Conservation (phyloP, 2,888 invertebrate genomes). For the Cheilosia variabilis region DNA sequence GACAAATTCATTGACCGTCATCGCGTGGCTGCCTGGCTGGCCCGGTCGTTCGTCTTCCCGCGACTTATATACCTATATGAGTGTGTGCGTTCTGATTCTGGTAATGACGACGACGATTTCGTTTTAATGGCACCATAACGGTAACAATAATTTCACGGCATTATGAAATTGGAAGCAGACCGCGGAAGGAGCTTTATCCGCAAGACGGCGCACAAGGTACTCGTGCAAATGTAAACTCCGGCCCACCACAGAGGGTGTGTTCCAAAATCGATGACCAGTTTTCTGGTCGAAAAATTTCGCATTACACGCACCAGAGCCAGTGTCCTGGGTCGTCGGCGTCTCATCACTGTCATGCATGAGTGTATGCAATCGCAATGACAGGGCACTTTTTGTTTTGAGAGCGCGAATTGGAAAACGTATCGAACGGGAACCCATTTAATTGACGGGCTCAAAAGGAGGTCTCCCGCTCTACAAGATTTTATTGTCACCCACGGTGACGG, state of each 20-base stretch:
- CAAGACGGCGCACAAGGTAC: conserved; percentile 8
- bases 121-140: conserved; percentile 61
- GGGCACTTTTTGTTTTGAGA: not conserved
- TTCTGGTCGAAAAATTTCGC: conserved; percentile 26
- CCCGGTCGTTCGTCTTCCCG: conserved; percentile 6
- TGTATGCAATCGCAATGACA: conserved; percentile 42
- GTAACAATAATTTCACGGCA: conserved; percentile 66
- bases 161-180: conserved; percentile 64
- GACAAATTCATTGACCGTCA: conserved; percentile 64
- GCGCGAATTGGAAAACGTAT: conserved; percentile 26
- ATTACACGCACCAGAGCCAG: conserved; percentile 34
- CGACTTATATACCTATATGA: not conserved
- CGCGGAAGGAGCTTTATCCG: conserved; percentile 53
- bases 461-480: conserved; percentile 1
- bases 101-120: conserved; percentile 36
- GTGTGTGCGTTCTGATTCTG: conserved; percentile 33
- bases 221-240: not conserved
- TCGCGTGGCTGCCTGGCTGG: conserved; percentile 30
- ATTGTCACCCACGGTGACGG: conserved; percentile 46
- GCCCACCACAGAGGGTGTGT: conserved; percentile 30
- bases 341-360: conserved; percentile 38
- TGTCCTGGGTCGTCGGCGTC: conserved; percentile 49
- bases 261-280: conserved; percentile 52
- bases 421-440: conserved; percentile 41
- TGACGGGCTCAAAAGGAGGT: conserved; percentile 6